Evolutionary conservation across 1,140 invertebrate genomes (phyloP), one percentile per base, ranked within the genome.

Genomic region (Prorops nasuta): DNA sequence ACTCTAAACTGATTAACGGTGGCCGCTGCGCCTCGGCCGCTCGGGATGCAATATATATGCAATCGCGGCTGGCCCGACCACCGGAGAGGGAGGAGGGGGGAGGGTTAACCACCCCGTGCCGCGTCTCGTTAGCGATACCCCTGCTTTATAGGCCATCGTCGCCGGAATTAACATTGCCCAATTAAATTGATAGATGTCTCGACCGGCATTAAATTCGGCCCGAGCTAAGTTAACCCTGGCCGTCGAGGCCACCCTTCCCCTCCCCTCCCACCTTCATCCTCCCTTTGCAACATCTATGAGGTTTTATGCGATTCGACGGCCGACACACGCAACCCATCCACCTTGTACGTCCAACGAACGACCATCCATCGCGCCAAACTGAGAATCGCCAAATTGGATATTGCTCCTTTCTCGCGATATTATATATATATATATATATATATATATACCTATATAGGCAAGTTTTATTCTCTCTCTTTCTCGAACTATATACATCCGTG

Each of bases 1-100:
- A 77, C 73, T 78, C 74, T 76, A 78, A 76, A 78, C 76, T 77
- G 76, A 78, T 78, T 78, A 78, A 78, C 76, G 71, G 72, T 77
- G 67, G 73, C 72, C 67, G 24, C 24, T 28, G 4, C 10, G 24
- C 10, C 24, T 28, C 24, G 4, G 4, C 46, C 46, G 56, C 56
- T 44, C 63, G 24, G 41, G 32, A 44, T 69, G 66, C 69, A 67
- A 74, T 75, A 73, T 75, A 76, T 74, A 72, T 74, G 67, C 64
- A 72, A 71, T 71, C 65, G 67, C 39, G 42, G 35, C 14, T 40
- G 48, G 24, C 44, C 50, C 44, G 14, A 49, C 24, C n/a, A n/a
- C n/a, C n/a, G n/a, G n/a, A n/a, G n/a, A n/a, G n/a, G n/a, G n/a
- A n/a, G n/a, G n/a, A n/a, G n/a, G n/a, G 58, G 24, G 64, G 64